Evolutionary conservation across 2,888 invertebrate genomes (phyloP), one percentile per base, ranked within the genome.

Genomic region (Pheosia gnoma): DNA sequence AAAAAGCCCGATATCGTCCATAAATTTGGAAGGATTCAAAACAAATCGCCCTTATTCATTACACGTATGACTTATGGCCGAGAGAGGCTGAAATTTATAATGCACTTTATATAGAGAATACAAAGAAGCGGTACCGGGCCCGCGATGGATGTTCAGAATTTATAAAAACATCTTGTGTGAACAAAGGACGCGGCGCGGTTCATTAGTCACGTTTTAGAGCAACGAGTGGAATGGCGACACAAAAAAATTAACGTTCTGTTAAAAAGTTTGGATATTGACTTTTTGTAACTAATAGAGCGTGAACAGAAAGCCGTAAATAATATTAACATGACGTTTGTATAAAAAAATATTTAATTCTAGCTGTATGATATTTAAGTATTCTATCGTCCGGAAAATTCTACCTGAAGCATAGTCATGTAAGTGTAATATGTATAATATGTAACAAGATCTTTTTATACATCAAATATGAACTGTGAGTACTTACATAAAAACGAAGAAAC

Each of bases 31-130:
- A 79, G 88, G 89, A 87, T 90, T 94, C 93, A 93, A 93, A 94
- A 94, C 93, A 93, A 93, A 94, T 94, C 93, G 87, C 89, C 93
- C 90, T 93, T 93, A 94, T 94, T 94, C 94, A 93, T 94, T 94
- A 94, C 91, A 88, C 85, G 82, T 87, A 93, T 94, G 94, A 94
- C 90, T 90, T 93, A 94, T 94, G 83, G 88, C 84, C 77, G 77
- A 81, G 81, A 83, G 85, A 85, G 82, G 81, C 81, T 81, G 79
- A 77, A 75, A 75, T 91, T 89, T 89, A 90, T 91, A 91, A 89
- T 88, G 87, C 87, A 87, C 87, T 90, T 55, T 88, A 86, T 85
- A 78, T 84, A 81, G 81, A 84, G 81, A 81, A 84, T 81, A 91
- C 86, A 90, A 90, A 88, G 84, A 82, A 77, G 71, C 81, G 78